Base-by-base conservation (phyloP, 2,888 invertebrate species). In the Hirtodrosophila alboralis region DNA sequence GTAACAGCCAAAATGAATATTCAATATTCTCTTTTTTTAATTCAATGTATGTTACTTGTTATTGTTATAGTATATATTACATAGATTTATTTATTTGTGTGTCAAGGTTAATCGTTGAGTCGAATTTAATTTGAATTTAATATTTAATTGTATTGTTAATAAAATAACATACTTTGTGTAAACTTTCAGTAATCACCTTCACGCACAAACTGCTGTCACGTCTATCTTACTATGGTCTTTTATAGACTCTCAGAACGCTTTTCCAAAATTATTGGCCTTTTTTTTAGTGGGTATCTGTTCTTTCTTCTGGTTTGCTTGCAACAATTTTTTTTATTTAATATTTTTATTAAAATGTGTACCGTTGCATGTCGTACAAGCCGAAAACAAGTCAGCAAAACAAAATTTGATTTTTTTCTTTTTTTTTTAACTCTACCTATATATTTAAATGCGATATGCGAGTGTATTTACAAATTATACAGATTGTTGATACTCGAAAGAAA, bases 341-440 rank as follows among this genome's bases (percentile, higher is more conserved):
- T 62, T 45, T 36, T 45, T 51, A 63, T 65, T 65, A 70, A 75
- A 66, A 48, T 84, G 60, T 78, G 81, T 84, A 74, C 36, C 57
- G 47, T 59, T 56, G 83, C 85, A 84, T 84, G 85, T 78, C 44
- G 47, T 58, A 78, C 78, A 84, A 74, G 59, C 37, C 43, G 41
- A 59, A 75, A 64, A 77, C 67, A 81, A 67, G 83, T 78, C 78
- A 78, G 78, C 78, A 77, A 58, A 67, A 66, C 34, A 31, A 18
- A n/a, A 44, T 26, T 18, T 18, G 18, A 3, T 18, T 18, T 3
- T 58, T 30, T 45, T 40, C 34, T 45, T 21, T 12, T 33, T 4
- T 10, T 18, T 21, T 12, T 4, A 9, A n/a, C 2, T 38, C 21
- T 28, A 21, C 6, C 7, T 9, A 14, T 49, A 9, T 23, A 9